Conservation (phyloP, 1,140 invertebrate genomes). For the Lepidurus arcticus region DNA sequence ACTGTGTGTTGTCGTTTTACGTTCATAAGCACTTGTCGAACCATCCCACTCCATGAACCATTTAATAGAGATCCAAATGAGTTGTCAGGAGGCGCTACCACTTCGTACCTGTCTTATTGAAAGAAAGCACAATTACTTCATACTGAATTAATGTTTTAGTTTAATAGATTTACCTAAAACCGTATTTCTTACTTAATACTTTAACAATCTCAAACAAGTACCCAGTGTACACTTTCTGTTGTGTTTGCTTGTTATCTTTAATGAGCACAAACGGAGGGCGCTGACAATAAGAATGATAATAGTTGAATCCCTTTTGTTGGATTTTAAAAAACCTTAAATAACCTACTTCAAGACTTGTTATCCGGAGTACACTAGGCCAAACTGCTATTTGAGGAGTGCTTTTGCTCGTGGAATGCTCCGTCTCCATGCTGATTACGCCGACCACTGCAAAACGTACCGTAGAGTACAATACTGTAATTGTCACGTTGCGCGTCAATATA, state of each 20-base stretch:
- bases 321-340: no score
- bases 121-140: background rate
- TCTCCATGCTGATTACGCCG: no score
- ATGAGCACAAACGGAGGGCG: background rate
- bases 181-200: background rate
- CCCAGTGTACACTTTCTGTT: background rate
- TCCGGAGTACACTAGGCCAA: no score
- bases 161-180: background rate
- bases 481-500: no score
- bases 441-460: no score
- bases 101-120: constrained; percentile 1
- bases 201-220: background rate
- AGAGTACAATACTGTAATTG: no score
- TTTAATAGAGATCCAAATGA: background rate
- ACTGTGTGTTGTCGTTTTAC: background rate
- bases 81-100: background rate
- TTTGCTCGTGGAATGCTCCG: no score
- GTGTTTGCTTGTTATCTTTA: background rate
- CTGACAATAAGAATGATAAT: background rate
- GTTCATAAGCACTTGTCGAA: background rate
- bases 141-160: background rate
- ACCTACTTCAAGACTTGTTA: no score
- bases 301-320: no score
- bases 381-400: no score
- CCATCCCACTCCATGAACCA: constrained; percentile 5